Evolutionary conservation across 2,797 vertebrate species (phyloP), one percentile per base, ranked within the genome.

Genomic region (Oreortyx pictus): DNA sequence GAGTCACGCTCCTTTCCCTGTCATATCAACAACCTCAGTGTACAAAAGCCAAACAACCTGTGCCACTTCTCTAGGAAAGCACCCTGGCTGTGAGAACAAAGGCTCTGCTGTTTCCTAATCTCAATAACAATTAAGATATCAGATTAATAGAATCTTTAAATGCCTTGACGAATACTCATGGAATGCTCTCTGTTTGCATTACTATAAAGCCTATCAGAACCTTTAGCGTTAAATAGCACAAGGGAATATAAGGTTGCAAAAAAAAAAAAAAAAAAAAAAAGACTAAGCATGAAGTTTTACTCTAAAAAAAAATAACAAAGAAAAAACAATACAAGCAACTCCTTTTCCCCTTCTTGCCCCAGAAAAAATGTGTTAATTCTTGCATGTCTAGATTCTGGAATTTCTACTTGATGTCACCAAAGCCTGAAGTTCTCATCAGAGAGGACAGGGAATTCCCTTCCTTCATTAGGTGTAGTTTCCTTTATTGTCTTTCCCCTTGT

Each of bases 91-190:
- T 16, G 31, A 31, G 91, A 95, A 97, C 95, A 97, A 97, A 97
- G 90, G 60, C 80, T 74, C 43, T 83, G 68, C 85, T 97, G 94
- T 97, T 96, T 93, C 82, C 78, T 95, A 95, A 96, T 94, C 96
- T 96, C 84, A 80, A 57, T 95, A 94, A 89, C 95, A 97, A 97
- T 96, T 95, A 96, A 97, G 88, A 94, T 95, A 96, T 94, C 82
- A 90, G 95, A 96, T 96, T 94, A 95, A 96, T 95, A 97, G 95
- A 96, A 97, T 95, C 90, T 97, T 96, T 95, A 94, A 95, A 96
- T 97, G 96, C 96, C 92, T 86, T 96, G 85, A 80, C 20, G 4
- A 87, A 95, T 94, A 95, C 84, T 86, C 77, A 68, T 93, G 95
- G 94, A 89, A 95, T 73, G 88, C 67, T 89, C 72, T 93, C 86